phyloP scores from a whole-genome alignment of 2,113 vertebrate genomes.

The Loxodonta africana region DNA sequence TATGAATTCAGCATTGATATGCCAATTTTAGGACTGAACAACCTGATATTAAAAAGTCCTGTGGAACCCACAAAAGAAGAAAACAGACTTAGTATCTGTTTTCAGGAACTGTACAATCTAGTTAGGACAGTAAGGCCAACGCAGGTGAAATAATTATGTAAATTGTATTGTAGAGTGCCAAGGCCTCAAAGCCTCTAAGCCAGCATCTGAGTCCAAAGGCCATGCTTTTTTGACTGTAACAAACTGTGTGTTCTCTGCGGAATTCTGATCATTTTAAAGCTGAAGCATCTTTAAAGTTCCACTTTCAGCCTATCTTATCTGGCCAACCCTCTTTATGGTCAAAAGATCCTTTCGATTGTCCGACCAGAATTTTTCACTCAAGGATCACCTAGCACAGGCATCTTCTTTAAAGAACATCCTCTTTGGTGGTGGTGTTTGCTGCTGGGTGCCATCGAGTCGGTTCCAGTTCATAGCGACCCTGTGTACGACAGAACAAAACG shows the following conservation, averaged over 20 bases:
- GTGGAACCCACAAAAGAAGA: not conserved
- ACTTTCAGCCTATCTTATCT: not conserved
- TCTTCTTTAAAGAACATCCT: not conserved
- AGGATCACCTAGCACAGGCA: no score
- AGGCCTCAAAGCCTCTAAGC: not conserved
- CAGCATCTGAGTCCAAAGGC: not conserved
- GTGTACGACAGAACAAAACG: not conserved
- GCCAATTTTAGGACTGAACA: not conserved
- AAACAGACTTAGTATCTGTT: not conserved
- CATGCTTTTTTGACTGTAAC: no score
- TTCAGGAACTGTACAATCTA: fast-evolving
- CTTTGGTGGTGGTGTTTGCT: not conserved
- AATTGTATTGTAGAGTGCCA: not conserved
- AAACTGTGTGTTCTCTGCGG: no score
- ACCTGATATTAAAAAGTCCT: not conserved
- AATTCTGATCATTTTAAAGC: not conserved
- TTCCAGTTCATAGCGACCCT: not conserved
- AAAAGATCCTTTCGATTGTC: not conserved
- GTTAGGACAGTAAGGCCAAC: not conserved
- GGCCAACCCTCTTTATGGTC: not conserved
- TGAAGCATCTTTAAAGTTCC: not conserved
- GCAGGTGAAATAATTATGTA: fast-evolving
- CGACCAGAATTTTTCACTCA: not conserved
- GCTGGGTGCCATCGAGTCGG: not conserved
- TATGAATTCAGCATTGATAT: not conserved